Evolutionary conservation across 2,113 vertebrate species (phyloP).

Genomic region (Indicator maculatus): DNA sequence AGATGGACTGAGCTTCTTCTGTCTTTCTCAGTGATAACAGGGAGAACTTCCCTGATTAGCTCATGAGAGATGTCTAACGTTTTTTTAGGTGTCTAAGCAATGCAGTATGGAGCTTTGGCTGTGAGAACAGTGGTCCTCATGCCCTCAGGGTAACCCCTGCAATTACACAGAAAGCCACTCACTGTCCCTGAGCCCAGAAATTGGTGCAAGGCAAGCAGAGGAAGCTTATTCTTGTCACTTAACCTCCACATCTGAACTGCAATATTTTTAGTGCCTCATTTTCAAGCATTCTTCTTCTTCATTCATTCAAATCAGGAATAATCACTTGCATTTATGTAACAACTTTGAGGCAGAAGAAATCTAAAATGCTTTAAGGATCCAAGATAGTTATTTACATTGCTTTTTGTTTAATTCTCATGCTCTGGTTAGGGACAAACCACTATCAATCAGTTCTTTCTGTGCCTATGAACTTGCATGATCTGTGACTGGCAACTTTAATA

Average conservation of each 20-base stretch:
- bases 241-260: neutral
- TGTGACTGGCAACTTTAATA: slow-evolving; percentile 64
- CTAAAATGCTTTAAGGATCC: slow-evolving; percentile 3
- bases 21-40: neutral
- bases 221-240: neutral
- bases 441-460: neutral
- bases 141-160: neutral
- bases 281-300: slow-evolving; percentile 61
- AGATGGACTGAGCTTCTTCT: neutral
- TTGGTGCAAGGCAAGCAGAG: rapidly evolving
- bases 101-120: neutral
- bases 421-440: slow-evolving; percentile 24
- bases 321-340: slow-evolving; percentile 52
- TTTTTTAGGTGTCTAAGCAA: neutral
- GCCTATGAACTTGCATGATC: slow-evolving; percentile 22
- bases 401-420: slow-evolving; percentile 4
- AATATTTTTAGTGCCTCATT: slow-evolving; percentile 65
- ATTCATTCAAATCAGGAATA: slow-evolving; percentile 51
- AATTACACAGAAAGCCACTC: neutral
- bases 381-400: slow-evolving; percentile 13
- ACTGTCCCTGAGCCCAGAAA: neutral
- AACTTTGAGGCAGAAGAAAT: slow-evolving; percentile 13
- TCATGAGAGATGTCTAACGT: neutral
- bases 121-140: neutral
- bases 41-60: neutral